phyloP scores from a whole-genome alignment of 2,797 vertebrate species.

The Acridotheres tristis region DNA sequence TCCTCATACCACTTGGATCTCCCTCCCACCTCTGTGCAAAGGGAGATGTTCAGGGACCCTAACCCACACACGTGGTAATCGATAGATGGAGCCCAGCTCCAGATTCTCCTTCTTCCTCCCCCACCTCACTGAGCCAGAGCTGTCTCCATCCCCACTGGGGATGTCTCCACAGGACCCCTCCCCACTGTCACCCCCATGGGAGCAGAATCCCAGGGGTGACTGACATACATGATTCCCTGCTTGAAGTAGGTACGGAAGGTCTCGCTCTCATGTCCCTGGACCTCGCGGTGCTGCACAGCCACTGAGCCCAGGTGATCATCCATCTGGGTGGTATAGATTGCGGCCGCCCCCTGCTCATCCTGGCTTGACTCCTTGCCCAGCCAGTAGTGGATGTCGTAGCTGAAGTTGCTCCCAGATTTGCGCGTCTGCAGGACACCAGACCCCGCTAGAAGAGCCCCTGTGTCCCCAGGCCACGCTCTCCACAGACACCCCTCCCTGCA shows the following conservation, averaged over 20 bases:
- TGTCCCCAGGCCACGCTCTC: not conserved
- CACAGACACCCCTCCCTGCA: not conserved
- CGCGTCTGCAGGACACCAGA: conserved; percentile 71
- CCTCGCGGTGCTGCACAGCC: conserved; percentile 85
- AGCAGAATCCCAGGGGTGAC: fast-evolving
- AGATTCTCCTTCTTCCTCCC: not conserved
- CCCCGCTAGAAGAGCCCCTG: not conserved
- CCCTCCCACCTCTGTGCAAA: not conserved
- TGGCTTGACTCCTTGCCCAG: conserved; percentile 79
- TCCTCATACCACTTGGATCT: not conserved
- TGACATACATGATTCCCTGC: conserved; percentile 82
- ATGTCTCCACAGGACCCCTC: not conserved
- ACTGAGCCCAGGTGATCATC: conserved; percentile 81
- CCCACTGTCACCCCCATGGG: not conserved
- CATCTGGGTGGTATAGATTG: conserved; percentile 85
- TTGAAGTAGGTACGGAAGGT: conserved; percentile 85
- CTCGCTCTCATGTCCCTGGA: conserved; percentile 82
- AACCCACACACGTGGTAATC: fast-evolving
- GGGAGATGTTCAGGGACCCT: fast-evolving
- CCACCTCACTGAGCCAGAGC: not conserved
- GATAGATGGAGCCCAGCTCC: not conserved
- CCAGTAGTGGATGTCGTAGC: conserved; percentile 88
- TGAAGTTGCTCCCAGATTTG: conserved; percentile 76
- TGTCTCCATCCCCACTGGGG: not conserved
- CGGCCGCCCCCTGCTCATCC: conserved; percentile 86